These are phyloP conservation scores for Centrocercus urophasianus DNA, from an alignment of 2,113 vertebrate species.

Conservation along the genomic window DNA sequence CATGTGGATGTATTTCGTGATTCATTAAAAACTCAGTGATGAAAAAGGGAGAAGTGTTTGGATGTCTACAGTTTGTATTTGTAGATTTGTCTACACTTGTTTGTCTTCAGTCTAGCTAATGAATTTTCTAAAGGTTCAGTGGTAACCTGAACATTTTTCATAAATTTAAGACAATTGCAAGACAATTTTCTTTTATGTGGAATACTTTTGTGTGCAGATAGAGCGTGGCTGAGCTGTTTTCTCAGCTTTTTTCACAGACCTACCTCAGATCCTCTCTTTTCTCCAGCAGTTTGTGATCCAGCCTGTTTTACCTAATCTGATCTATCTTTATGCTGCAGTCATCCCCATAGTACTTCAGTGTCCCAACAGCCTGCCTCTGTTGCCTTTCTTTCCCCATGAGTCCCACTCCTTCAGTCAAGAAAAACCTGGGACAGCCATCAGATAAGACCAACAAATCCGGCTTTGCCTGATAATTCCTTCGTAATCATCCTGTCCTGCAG, in stretches of 20 bases:
- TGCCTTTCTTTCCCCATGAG: neutral
- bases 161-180: neutral
- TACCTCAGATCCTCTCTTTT: neutral
- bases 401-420: neutral
- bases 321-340: neutral
- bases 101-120: neutral
- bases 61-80: neutral
- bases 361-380: neutral
- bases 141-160: conserved; percentile 11
- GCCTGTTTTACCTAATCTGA: conserved; percentile 12
- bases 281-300: neutral
- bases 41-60: neutral
- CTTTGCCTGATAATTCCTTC: neutral
- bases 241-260: neutral
- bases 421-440: neutral
- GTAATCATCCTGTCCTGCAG: neutral
- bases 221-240: neutral
- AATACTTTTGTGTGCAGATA: neutral
- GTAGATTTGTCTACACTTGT: neutral
- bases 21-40: neutral
- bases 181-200: neutral
- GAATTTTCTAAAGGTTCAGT: neutral
- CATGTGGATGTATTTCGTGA: neutral
- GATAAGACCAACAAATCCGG: neutral
- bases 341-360: neutral